Conservation (phyloP, 2,797 vertebrate genomes). For the Bryconaethiops microstoma region DNA sequence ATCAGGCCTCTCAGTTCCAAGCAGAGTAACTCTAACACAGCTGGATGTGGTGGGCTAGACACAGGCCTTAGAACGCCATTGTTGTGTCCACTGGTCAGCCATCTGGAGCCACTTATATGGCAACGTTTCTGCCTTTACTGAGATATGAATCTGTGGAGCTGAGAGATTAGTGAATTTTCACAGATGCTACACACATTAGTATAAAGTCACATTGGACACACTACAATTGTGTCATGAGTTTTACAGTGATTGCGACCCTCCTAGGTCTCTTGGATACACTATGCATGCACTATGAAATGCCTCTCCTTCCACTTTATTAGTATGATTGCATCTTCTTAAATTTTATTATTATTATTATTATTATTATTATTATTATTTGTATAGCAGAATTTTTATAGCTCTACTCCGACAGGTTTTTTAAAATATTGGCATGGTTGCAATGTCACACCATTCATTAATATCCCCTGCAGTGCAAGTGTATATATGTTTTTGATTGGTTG, state of each 20-base stretch:
- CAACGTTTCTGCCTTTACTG: slow-evolving; percentile 28
- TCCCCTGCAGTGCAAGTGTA: no score
- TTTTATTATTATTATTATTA: no score
- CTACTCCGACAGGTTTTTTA: no score
- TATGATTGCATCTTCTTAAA: no score
- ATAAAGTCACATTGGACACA: slow-evolving; percentile 1
- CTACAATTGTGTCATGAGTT: background rate
- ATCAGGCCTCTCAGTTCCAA: slow-evolving; percentile 18
- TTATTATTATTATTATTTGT: no score
- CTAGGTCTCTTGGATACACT: no score
- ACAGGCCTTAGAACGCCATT: slow-evolving; percentile 24
- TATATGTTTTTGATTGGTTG: no score
- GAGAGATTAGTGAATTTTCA: slow-evolving; percentile 6
- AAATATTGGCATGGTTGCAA: no score
- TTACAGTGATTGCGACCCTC: background rate
- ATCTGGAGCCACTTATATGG: slow-evolving; percentile 53
- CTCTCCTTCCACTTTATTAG: background rate
- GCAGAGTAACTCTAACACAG: slow-evolving; percentile 15
- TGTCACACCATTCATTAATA: no score
- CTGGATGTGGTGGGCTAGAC: background rate
- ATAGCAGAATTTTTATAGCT: no score
- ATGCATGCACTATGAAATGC: background rate
- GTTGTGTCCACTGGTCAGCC: slow-evolving; percentile 30
- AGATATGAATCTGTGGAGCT: slow-evolving; percentile 30
- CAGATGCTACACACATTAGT: slow-evolving; percentile 25